Percentiles rank a stretch among this genome's conserved stretches.
phyloP scores from a whole-genome alignment of 2,888 invertebrate species.

The Netelia fuscicornis region DNA sequence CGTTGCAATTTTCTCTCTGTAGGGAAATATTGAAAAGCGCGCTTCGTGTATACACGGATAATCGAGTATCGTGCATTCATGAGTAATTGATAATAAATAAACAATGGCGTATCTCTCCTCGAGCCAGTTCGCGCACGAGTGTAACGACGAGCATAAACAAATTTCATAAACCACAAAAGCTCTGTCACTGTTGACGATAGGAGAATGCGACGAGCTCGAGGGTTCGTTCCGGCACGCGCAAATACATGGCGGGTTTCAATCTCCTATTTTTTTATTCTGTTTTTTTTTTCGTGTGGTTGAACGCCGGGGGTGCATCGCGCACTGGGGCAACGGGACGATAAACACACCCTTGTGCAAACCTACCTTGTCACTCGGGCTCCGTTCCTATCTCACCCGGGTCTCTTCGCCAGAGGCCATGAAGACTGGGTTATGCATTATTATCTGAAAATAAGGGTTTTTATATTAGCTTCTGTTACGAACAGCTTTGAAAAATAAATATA shows the following conservation, averaged over 20 bases:
- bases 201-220: not conserved
- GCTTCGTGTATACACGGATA: not conserved
- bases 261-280: not conserved
- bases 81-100: slow-evolving; percentile 56
- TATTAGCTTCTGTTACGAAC: not conserved
- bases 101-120: slow-evolving; percentile 17
- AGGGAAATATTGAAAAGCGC: slow-evolving; percentile 1
- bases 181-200: not conserved
- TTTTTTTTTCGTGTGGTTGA: slow-evolving; percentile 28
- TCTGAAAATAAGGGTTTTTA: not conserved
- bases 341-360: slow-evolving; percentile 24
- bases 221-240: not conserved
- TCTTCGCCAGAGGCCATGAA: not conserved
- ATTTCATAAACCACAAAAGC: slow-evolving; percentile 36
- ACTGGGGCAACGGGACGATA: slow-evolving; percentile 17
- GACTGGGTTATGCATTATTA: not conserved
- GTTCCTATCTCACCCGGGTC: slow-evolving; percentile 12
- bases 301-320: not conserved
- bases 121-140: not conserved
- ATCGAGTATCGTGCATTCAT: not conserved
- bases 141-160: slow-evolving; percentile 7
- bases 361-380: slow-evolving; percentile 47
- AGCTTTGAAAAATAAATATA: too few species aligned
- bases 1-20: not conserved
- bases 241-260: slow-evolving; percentile 25